These are phyloP conservation scores for Colossoma macropomum DNA, from an alignment of 2,113 vertebrate species.

Conservation along the genomic window DNA sequence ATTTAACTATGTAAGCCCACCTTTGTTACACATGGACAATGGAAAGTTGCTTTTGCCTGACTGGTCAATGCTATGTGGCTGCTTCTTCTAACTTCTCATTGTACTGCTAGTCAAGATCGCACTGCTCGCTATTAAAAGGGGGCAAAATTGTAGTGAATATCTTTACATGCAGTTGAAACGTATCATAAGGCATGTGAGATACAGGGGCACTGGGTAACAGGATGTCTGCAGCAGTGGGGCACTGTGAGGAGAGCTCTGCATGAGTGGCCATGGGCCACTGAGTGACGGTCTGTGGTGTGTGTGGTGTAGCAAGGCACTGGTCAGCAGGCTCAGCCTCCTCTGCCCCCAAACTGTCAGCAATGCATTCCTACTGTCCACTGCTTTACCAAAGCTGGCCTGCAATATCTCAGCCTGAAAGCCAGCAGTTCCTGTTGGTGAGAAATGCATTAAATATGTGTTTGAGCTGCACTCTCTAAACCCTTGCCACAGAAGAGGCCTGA, in stretches of 20 bases:
- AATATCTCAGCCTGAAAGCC: not conserved
- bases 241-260: not conserved
- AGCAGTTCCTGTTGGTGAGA: not conserved
- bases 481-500: not conserved
- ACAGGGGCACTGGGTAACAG: too few relatives aligned
- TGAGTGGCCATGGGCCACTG: not conserved
- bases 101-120: too few relatives aligned
- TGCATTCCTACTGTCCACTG: conserved; percentile 7
- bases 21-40: too few relatives aligned
- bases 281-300: not conserved
- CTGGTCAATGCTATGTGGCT: too few relatives aligned
- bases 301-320: conserved; percentile 2
- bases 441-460: not conserved
- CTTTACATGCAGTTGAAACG: not conserved
- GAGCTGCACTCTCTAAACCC: not conserved
- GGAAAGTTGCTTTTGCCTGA: too few relatives aligned
- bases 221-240: too few relatives aligned
- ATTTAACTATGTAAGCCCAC: too few relatives aligned
- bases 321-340: conserved; percentile 9
- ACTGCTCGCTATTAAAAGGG: not conserved
- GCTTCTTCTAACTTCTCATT: too few relatives aligned
- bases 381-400: conserved; percentile 2
- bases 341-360: not conserved
- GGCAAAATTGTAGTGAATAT: not conserved
- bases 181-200: not conserved